phyloP scores from a whole-genome alignment of 64 coral and sea anemone species.

The Pachyseris speciosa region DNA sequence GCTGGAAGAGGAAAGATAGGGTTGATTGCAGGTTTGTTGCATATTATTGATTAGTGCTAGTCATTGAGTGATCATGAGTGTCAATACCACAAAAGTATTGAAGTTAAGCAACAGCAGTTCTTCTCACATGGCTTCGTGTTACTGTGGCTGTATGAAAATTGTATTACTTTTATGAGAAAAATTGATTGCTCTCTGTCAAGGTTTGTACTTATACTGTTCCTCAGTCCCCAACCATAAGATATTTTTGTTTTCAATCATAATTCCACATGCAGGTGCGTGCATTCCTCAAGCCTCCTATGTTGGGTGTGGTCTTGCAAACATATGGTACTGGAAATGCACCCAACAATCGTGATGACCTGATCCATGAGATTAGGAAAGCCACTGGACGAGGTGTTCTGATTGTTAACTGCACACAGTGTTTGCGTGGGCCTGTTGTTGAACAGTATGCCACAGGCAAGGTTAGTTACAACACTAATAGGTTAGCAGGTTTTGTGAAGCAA shows the following conservation, averaged over 20 bases:
- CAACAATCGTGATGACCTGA: constrained; percentile 87
- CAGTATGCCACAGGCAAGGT: constrained; percentile 96
- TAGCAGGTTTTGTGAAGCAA: not conserved
- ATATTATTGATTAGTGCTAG: no score
- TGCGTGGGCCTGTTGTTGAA: constrained; percentile 91
- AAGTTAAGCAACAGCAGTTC: no score
- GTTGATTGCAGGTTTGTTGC: no score
- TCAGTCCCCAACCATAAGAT: no score
- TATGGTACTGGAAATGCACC: constrained; percentile 95
- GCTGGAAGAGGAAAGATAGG: no score
- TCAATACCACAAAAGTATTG: no score
- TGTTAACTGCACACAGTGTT: constrained; percentile 94
- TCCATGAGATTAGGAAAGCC: constrained; percentile 81
- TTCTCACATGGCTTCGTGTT: no score
- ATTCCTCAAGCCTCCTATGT: constrained; percentile 86
- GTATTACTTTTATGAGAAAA: no score
- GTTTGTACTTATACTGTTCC: no score
- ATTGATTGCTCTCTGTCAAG: no score
- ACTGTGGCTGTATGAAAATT: no score
- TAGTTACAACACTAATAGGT: not conserved
- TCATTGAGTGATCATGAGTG: no score
- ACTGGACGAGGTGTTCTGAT: constrained; percentile 79
- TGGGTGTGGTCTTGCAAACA: constrained; percentile 91
- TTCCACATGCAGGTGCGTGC: constrained; percentile 73
- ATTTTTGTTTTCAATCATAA: not conserved